Evolutionary conservation across 2,797 vertebrate species (phyloP).

Genomic region (Aldrovandia affinis): DNA sequence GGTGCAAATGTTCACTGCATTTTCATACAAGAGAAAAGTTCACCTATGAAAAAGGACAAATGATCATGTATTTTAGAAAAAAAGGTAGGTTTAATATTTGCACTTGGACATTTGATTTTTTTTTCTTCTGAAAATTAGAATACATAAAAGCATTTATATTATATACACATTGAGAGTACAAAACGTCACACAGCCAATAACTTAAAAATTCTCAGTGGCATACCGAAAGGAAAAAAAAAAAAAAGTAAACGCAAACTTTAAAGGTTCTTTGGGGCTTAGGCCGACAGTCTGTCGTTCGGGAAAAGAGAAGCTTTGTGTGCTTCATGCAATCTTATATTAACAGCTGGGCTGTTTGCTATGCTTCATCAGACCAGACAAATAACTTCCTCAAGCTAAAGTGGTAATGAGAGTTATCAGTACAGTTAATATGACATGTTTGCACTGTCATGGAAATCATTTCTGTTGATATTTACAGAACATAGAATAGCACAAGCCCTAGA

Average conservation of each 20-base stretch:
- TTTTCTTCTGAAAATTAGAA: not conserved
- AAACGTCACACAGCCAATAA: constrained; percentile 64
- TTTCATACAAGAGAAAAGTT: not conserved
- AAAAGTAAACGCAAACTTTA: not conserved
- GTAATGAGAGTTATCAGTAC: constrained; percentile 26
- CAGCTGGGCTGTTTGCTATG: constrained; percentile 37
- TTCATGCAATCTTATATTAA: constrained; percentile 30
- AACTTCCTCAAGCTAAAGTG: not conserved
- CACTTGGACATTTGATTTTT: not conserved
- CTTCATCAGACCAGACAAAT: constrained; percentile 13
- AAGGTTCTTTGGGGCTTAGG: constrained; percentile 24
- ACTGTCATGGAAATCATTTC: constrained; percentile 24
- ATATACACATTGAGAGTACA: constrained; percentile 62
- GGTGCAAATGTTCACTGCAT: not conserved
- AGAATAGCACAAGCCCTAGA: constrained; percentile 6
- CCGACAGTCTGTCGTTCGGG: constrained; percentile 17
- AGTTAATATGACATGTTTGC: constrained; percentile 41
- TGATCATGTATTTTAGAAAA: constrained; percentile 47
- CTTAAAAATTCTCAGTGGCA: constrained; percentile 59
- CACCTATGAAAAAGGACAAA: not conserved
- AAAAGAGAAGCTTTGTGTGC: constrained; percentile 30
- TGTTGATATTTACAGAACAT: constrained; percentile 24
- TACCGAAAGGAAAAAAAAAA: not conserved
- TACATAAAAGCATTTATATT: constrained; percentile 40
- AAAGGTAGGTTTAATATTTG: constrained; percentile 36